Evolutionary conservation across 2,797 vertebrate species (phyloP).

Genomic region (Macroramphosus scolopax): DNA sequence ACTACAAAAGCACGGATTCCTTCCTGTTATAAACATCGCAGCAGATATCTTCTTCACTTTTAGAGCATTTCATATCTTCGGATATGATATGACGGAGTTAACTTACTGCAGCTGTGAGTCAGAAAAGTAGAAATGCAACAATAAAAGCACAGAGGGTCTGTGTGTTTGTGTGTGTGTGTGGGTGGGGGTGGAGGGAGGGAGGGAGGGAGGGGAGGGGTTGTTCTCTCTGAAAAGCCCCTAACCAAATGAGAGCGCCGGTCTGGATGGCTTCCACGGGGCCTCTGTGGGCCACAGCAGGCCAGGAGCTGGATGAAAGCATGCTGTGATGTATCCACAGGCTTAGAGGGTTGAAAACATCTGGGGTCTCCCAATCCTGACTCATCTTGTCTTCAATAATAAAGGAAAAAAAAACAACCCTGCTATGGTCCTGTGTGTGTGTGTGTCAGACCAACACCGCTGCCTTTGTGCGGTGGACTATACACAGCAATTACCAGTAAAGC

Average conservation of each 20-base stretch:
- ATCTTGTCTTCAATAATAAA: slow-evolving; percentile 28
- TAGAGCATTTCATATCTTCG: not conserved
- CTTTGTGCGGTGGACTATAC: too few species aligned
- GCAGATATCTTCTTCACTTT: slow-evolving; percentile 1
- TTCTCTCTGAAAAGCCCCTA: too few species aligned
- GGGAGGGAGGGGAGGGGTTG: not conserved
- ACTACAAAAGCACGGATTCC: slow-evolving; percentile 32
- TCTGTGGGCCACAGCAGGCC: slow-evolving; percentile 46
- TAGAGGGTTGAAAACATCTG: slow-evolving; percentile 41
- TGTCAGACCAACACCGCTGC: slow-evolving; percentile 1
- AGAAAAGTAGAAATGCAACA: slow-evolving; percentile 52
- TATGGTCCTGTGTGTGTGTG: too few species aligned
- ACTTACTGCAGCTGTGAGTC: too few species aligned
- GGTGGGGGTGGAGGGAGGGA: too few species aligned
- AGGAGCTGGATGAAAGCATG: slow-evolving; percentile 47
- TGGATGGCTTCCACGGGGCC: slow-evolving; percentile 48
- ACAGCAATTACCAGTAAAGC: slow-evolving; percentile 3
- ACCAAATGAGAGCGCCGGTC: slow-evolving; percentile 57
- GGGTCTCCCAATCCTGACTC: slow-evolving; percentile 37
- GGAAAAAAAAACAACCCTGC: too few species aligned
- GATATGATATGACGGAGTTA: not conserved
- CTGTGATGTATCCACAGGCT: slow-evolving; percentile 50
- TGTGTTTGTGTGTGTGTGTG: too few species aligned
- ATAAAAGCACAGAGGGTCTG: slow-evolving; percentile 24
- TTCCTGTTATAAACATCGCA: slow-evolving; percentile 21